Percentiles rank a stretch among this genome's conserved stretches.
Conservation (phyloP, 2,888 invertebrate genomes). For the Eupithecia tripunctaria region DNA sequence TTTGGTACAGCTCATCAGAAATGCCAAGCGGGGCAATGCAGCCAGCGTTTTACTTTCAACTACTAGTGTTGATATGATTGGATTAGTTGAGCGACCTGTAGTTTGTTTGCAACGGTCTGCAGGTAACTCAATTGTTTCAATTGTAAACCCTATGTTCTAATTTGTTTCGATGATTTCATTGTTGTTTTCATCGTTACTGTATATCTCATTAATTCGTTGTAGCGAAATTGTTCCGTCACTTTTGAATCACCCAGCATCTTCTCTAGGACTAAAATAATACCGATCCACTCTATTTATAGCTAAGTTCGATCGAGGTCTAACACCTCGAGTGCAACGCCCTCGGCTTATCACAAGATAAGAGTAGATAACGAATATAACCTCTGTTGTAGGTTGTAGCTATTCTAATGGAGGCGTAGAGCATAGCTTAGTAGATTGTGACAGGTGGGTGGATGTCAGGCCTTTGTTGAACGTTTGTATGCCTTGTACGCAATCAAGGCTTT, state of each 20-base stretch:
- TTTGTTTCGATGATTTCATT: no score
- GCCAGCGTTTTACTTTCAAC: no score
- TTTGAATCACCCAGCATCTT: background rate
- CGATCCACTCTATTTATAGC: conserved; percentile 25
- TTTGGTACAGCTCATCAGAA: no score
- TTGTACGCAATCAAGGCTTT: background rate
- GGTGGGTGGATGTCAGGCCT: background rate
- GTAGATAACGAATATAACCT: conserved; percentile 22
- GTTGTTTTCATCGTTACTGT: no score
- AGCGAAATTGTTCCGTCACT: background rate
- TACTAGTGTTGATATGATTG: no score
- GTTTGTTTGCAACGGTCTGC: no score
- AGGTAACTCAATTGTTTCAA: no score
- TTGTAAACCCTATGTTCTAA: no score
- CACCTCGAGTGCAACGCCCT: conserved; percentile 27
- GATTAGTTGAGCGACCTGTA: no score
- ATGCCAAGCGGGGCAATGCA: no score
- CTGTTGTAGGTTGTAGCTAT: conserved; percentile 25
- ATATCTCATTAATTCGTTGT: no score
- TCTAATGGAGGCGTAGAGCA: conserved; percentile 9
- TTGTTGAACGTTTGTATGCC: background rate
- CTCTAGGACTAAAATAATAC: conserved; percentile 23
- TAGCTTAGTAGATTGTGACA: background rate
- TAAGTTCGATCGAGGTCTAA: conserved; percentile 26
- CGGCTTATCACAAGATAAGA: conserved; percentile 32